Evolutionary conservation across 2,113 vertebrate genomes (phyloP).

Genomic region (Peucedramus taeniatus): DNA sequence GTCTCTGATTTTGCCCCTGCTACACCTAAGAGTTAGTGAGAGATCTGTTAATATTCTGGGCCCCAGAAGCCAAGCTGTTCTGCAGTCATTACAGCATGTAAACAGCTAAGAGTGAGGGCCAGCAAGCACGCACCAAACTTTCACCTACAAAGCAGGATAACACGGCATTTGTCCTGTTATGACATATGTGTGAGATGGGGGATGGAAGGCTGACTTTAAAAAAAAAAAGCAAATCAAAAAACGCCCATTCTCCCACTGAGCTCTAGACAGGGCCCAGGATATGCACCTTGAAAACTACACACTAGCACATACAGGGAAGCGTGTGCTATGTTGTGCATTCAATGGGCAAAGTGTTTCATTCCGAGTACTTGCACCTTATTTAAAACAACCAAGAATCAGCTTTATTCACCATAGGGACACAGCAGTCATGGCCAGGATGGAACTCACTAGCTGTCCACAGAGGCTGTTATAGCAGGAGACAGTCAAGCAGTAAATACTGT

Average conservation of each 20-base stretch:
- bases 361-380: background rate
- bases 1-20: background rate
- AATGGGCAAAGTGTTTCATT: rapidly evolving
- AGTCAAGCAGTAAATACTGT: background rate
- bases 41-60: background rate
- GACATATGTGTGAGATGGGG: background rate
- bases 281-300: background rate
- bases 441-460: background rate
- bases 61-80: background rate
- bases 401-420: background rate
- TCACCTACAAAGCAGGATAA: background rate
- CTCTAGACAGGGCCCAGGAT: background rate
- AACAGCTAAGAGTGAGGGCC: background rate
- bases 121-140: background rate
- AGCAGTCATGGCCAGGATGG: background rate
- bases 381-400: background rate
- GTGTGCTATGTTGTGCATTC: background rate
- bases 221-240: background rate
- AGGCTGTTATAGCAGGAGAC: background rate
- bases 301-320: background rate
- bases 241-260: background rate
- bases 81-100: rapidly evolving
- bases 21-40: background rate
- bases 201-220: background rate
- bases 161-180: background rate